A percentile compares a stretch with the other conserved stretches of the same genome.
Evolutionary conservation across 2,113 vertebrate genomes (phyloP).

Genomic region (Hyaena hyaena): DNA sequence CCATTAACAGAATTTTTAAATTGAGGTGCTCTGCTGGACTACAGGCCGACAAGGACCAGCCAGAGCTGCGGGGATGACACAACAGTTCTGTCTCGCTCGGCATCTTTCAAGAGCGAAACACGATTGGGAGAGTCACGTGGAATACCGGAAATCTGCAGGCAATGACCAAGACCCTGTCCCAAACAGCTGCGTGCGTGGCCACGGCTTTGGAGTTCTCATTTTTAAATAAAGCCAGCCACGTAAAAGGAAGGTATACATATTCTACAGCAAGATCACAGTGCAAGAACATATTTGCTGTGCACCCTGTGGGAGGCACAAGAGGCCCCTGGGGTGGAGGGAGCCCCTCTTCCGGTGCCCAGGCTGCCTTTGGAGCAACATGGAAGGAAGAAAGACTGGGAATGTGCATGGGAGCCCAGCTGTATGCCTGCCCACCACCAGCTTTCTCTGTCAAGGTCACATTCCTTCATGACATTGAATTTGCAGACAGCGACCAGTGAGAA

Average conservation of each 20-base stretch:
- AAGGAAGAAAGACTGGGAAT: neutral
- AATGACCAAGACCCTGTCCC: slow-evolving; percentile 64
- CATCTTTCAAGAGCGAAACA: slow-evolving; percentile 64
- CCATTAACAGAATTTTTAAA: slow-evolving; percentile 62
- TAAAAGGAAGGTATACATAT: slow-evolving; percentile 60
- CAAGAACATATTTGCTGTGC: slow-evolving; percentile 56
- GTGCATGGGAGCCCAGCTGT: fast-evolving
- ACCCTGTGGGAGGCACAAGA: neutral
- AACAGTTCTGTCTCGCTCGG: neutral
- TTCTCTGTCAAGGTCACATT: neutral
- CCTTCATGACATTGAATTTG: neutral
- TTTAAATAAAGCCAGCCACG: slow-evolving; percentile 77
- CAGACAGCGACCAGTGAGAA: neutral
- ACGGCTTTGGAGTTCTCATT: slow-evolving; percentile 75
- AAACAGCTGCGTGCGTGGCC: slow-evolving; percentile 60
- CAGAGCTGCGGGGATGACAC: neutral
- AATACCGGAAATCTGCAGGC: slow-evolving; percentile 60
- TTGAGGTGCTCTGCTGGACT: neutral
- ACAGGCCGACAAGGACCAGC: slow-evolving; percentile 32
- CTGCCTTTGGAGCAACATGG: fast-evolving
- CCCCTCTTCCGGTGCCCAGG: neutral
- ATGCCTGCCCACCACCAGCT: neutral
- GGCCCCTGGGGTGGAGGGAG: neutral
- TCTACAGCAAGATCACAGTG: slow-evolving; percentile 73
- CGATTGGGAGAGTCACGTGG: slow-evolving; percentile 51